Base-by-base conservation (phyloP, 2,113 vertebrate genomes). In the Empidonax traillii region DNA sequence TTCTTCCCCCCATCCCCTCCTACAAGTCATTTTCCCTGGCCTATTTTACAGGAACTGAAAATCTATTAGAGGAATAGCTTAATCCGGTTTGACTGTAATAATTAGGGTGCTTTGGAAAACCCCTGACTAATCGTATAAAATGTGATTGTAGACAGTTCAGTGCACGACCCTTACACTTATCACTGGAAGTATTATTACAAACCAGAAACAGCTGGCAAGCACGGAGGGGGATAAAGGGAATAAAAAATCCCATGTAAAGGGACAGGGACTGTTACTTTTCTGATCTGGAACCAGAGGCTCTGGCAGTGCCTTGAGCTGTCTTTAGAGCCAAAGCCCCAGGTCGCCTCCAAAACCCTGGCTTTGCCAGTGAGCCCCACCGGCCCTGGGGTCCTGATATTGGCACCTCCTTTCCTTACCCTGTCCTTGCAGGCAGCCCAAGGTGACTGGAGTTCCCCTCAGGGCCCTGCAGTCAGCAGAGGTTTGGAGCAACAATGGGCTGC, bases 41-140 rank as follows among this genome's bases (percentile, higher is more conserved):
- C 94, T 94, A 89, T 93, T 96, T 97, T 96, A 84, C 86, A 94
- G 92, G 94, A 97, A 94, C 93, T 69, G 94, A 68, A 96, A 96
- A 96, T 96, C 92, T 96, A 96, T 96, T 95, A 94, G 88, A 96
- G 94, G 87, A 79, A 94, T 39, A 90, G 94, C 90, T 95, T 96
- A 97, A 96, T 96, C 94, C 86, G 4, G 86, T 96, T 96, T 93
- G 96, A 92, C 93, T 92, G 88, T 87, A 95, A 97, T 96, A 97
- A 96, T 97, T 96, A 92, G 95, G 83, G 76, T 73, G 94, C 88
- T 97, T 95, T 85, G 89, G 93, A 95, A 93, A 89, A 21, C 1
- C 92, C 93, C 91, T 95, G 95, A 96, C 94, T 97, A 96, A 96
- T 97, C 80, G 73, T 82, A 92, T 95, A 75, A 96, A 96, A 92